Percentiles rank a stretch among this genome's conserved stretches.
Evolutionary conservation across 2,888 invertebrate species (phyloP).

Genomic region (Mimumesa dahlbomi): DNA sequence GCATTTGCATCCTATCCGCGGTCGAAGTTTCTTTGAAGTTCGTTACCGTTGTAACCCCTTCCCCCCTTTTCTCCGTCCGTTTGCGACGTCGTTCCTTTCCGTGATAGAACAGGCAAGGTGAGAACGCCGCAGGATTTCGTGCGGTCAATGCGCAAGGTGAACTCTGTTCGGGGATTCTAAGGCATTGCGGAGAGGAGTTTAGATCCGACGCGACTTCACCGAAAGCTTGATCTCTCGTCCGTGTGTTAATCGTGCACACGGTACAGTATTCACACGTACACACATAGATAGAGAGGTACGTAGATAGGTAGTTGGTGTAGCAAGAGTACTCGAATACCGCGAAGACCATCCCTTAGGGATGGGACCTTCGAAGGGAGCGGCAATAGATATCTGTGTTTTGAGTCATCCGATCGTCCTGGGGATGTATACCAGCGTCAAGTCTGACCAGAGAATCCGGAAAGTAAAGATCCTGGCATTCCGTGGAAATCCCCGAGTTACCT

Average conservation of each 20-base stretch:
- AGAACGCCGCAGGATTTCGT: conserved; percentile 49
- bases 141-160: conserved; percentile 50
- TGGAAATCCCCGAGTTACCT: conserved; percentile 12
- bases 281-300: conserved; percentile 8
- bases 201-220: conserved; percentile 20
- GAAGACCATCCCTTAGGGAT: conserved; percentile 38
- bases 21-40: conserved; percentile 46
- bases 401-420: conserved; percentile 39
- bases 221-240: conserved; percentile 21
- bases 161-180: conserved; percentile 40
- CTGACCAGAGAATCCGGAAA: conserved; percentile 27
- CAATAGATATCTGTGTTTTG: conserved; percentile 36
- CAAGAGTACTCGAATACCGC: conserved; percentile 36
- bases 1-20: conserved; percentile 29
- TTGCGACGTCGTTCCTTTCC: conserved; percentile 5
- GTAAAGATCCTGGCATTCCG: conserved; percentile 32
- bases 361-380: conserved; percentile 32
- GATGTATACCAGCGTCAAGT: conserved; percentile 38
- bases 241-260: conserved; percentile 4
- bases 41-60: conserved; percentile 7
- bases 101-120: conserved; percentile 34
- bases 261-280: background rate
- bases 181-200: conserved; percentile 37
- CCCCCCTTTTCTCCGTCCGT: conserved; percentile 13
- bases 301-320: too few species aligned